Conservation (phyloP, 35 echinoderm and acorn worm species). For the Heliocidaris tuberculata region DNA sequence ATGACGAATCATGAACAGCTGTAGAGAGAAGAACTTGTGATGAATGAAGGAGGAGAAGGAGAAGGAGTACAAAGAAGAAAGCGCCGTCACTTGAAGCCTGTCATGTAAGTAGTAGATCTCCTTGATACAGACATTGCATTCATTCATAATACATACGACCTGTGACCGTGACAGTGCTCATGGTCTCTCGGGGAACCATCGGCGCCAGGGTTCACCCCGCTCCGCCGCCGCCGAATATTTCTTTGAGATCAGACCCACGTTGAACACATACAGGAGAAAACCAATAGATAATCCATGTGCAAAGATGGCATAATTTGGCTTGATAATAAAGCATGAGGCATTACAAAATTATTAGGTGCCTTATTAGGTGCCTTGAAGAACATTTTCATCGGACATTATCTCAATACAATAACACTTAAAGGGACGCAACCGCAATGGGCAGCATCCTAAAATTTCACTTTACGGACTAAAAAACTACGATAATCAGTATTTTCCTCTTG, state of each 20-base stretch:
- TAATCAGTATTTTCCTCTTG: no score
- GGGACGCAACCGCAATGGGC: no score
- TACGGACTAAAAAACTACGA: no score
- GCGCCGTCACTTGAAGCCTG: background rate
- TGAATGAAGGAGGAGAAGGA: background rate
- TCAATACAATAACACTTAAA: no score
- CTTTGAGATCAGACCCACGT: background rate
- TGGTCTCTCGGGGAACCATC: background rate
- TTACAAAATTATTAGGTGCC: background rate
- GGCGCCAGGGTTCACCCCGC: slow-evolving; percentile 2
- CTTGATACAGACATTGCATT: slow-evolving; percentile 9
- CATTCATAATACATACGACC: background rate
- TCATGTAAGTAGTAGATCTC: background rate
- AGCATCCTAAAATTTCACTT: no score
- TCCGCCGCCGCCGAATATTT: background rate
- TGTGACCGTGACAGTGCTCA: slow-evolving; percentile 3
- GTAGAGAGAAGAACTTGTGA: background rate
- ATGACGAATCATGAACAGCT: background rate
- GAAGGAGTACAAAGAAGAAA: background rate
- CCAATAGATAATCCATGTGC: background rate
- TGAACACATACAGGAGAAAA: background rate
- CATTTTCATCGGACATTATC: no score
- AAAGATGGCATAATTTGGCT: background rate
- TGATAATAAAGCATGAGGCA: background rate
- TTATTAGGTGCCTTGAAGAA: no score